Evolutionary conservation across 2,113 vertebrate species (phyloP).

Genomic region (Ploceus nigricollis): DNA sequence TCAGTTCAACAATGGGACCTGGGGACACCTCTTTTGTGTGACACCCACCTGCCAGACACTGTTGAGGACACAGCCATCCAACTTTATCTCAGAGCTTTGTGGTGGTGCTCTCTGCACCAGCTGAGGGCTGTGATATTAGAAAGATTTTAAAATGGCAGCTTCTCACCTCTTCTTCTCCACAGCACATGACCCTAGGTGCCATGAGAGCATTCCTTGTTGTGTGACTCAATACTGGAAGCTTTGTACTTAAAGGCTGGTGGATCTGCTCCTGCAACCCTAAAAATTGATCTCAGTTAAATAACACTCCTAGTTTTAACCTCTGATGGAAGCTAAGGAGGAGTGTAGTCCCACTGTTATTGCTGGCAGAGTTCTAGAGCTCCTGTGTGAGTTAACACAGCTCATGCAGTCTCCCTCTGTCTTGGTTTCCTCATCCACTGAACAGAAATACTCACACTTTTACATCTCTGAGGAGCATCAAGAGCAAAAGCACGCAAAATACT

Average conservation of each 20-base stretch:
- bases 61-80: neutral
- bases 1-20: neutral
- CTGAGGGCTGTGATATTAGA: neutral
- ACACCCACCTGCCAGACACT: neutral
- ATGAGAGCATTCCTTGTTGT: rapidly evolving
- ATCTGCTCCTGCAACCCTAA: neutral
- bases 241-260: neutral
- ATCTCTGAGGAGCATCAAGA: neutral
- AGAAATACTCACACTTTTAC: neutral
- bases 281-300: neutral
- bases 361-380: neutral
- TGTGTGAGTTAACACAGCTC: neutral
- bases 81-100: neutral
- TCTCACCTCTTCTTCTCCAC: neutral
- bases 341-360: neutral
- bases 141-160: neutral
- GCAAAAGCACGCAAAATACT: neutral
- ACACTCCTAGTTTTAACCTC: neutral
- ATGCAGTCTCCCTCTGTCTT: neutral
- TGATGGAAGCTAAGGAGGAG: neutral
- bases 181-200: neutral
- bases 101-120: neutral
- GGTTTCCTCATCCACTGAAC: neutral
- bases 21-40: neutral
- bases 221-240: neutral